These are phyloP conservation scores for Rhinolophus sinicus DNA, from an alignment of 2,113 vertebrate genomes.

Conservation along the genomic window DNA sequence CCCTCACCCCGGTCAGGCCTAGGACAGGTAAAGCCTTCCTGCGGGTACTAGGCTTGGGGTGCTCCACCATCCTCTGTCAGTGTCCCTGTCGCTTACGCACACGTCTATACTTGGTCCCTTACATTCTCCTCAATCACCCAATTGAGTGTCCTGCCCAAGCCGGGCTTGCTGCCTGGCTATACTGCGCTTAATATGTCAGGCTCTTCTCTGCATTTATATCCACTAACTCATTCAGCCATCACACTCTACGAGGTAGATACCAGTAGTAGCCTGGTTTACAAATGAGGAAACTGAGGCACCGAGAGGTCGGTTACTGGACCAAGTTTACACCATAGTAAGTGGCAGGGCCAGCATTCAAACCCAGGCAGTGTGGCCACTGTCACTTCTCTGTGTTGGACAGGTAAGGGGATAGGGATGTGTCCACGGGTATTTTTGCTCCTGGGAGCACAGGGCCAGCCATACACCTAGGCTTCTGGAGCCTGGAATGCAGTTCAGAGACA, in stretches of 20 bases:
- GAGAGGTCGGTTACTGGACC: background rate
- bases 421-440: background rate
- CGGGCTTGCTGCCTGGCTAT: background rate
- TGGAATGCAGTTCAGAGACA: background rate
- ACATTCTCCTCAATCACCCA: background rate
- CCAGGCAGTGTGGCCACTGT: no score
- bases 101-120: background rate
- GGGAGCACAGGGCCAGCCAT: background rate
- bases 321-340: background rate
- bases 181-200: accelerated
- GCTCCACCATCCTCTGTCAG: no score
- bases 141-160: background rate
- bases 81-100: background rate
- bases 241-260: background rate
- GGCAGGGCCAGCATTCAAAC: no score
- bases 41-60: background rate
- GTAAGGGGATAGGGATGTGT: background rate
- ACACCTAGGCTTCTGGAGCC: background rate
- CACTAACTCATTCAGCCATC: no score
- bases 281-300: background rate
- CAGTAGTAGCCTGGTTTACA: background rate
- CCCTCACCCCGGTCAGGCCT: background rate
- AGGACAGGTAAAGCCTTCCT: background rate
- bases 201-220: background rate
- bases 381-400: accelerated